phyloP scores from a whole-genome alignment of 2,113 vertebrate species.

The Rhagologus leucostigma region DNA sequence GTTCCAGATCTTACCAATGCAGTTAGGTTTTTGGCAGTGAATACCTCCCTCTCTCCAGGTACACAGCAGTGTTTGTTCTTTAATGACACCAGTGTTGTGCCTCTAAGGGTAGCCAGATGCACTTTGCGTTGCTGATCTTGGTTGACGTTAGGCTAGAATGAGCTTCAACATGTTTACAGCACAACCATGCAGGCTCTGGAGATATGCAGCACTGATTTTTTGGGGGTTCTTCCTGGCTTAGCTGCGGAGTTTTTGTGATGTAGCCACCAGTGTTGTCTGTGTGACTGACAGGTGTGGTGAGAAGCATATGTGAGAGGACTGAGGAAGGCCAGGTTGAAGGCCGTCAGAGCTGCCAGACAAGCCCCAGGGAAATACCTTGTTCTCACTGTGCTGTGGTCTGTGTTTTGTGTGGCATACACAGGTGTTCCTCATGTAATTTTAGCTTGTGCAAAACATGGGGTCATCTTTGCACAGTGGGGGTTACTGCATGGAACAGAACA shows the following conservation, averaged over 20 bases:
- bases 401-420: constrained; percentile 19
- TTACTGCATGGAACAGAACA: constrained; percentile 1
- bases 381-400: background rate
- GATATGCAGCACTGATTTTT: background rate
- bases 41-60: background rate
- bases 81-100: background rate
- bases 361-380: background rate
- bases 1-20: background rate
- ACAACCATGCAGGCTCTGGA: background rate
- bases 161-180: background rate
- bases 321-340: background rate
- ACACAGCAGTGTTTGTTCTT: background rate
- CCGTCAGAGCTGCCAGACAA: background rate
- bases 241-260: background rate
- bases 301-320: background rate
- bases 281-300: background rate
- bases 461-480: background rate
- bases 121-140: background rate
- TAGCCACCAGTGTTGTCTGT: background rate
- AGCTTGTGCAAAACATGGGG: background rate
- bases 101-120: background rate
- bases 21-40: background rate
- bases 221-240: background rate
- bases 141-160: background rate
- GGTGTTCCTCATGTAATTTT: constrained; percentile 35